These are phyloP conservation scores for Torymus tubicola DNA, from an alignment of 2,888 invertebrate species.

Conservation along the genomic window DNA sequence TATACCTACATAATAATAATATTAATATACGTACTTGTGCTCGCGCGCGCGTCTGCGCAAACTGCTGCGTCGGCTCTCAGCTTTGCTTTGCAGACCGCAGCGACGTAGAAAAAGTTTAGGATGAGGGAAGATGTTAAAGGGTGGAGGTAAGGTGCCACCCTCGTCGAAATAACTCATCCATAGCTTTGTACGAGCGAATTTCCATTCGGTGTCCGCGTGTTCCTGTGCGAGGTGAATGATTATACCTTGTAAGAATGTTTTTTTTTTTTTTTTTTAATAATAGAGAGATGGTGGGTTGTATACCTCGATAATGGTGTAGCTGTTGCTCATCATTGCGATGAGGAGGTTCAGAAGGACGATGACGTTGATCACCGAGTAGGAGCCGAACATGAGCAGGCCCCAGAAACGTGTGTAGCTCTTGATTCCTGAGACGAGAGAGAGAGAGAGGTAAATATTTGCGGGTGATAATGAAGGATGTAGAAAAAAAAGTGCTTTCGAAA, in stretches of 20 bases:
- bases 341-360: slow-evolving; percentile 95
- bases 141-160: slow-evolving; percentile 92
- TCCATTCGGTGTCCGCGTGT: slow-evolving; percentile 97
- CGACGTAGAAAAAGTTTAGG: slow-evolving; percentile 87
- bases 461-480: background rate
- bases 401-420: slow-evolving; percentile 95
- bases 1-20: too few relatives aligned
- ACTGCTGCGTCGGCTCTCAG: slow-evolving; percentile 73
- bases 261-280: background rate
- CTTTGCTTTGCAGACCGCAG: slow-evolving; percentile 80
- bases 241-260: background rate
- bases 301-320: slow-evolving; percentile 94
- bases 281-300: slow-evolving; percentile 65
- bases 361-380: slow-evolving; percentile 95
- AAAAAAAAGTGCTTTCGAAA: background rate
- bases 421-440: slow-evolving; percentile 75
- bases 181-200: slow-evolving; percentile 94
- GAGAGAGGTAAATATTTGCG: background rate
- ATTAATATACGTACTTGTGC: slow-evolving; percentile 64
- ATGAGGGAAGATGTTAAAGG: slow-evolving; percentile 94
- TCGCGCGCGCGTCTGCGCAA: slow-evolving; percentile 63
- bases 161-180: slow-evolving; percentile 98
- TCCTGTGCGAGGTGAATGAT: slow-evolving; percentile 81
- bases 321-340: slow-evolving; percentile 99
- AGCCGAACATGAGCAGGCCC: slow-evolving; percentile 97